phyloP scores from a whole-genome alignment of 2,113 vertebrate genomes.

The Todiramphus chloris region DNA sequence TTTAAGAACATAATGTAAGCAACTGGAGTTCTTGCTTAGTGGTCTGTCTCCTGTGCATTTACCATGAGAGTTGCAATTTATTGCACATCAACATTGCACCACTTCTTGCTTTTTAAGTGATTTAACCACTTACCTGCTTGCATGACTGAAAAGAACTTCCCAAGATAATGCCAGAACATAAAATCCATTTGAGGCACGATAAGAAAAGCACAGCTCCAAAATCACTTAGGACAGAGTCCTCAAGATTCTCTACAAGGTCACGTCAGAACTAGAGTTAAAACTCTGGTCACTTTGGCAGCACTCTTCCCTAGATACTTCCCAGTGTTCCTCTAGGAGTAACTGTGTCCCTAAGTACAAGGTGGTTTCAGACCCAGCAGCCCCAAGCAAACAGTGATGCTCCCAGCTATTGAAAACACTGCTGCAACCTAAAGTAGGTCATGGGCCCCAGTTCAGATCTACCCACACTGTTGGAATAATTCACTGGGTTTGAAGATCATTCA shows the following conservation, averaged over 20 bases:
- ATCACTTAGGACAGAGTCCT: not conserved
- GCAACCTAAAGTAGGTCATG: accelerated
- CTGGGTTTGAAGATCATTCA: not conserved
- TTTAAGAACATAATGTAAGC: not conserved
- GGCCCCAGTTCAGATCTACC: not conserved
- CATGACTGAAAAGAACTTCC: not conserved
- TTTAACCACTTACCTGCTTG: not conserved
- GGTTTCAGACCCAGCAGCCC: not conserved
- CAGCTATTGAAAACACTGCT: not conserved
- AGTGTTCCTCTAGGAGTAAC: not conserved
- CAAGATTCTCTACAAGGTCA: not conserved
- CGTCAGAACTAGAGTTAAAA: not conserved
- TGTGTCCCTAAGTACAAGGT: not conserved
- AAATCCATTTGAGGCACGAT: not conserved
- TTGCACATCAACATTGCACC: not conserved
- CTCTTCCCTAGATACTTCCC: not conserved
- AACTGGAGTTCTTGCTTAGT: not conserved
- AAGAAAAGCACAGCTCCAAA: not conserved
- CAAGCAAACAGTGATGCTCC: not conserved
- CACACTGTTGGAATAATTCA: not conserved
- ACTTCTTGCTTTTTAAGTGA: not conserved
- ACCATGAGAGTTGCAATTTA: not conserved
- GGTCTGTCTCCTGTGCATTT: not conserved
- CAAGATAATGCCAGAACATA: not conserved
- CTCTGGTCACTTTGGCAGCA: not conserved